Evolutionary conservation across 2,797 vertebrate genomes (phyloP), one percentile per base, ranked within the genome.

Genomic region (Falco naumanni): DNA sequence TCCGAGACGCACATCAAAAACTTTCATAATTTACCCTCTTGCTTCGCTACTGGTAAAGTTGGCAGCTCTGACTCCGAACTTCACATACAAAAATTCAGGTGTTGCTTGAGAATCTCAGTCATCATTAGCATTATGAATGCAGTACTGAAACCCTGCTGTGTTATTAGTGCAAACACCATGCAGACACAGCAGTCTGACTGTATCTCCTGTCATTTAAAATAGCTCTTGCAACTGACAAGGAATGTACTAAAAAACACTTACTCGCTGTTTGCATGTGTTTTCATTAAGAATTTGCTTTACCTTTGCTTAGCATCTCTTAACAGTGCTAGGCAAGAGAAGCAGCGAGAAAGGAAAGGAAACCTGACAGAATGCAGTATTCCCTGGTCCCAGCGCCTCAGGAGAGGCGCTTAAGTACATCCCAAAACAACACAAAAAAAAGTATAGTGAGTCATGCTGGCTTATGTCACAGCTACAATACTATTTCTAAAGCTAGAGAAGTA

Each of bases 101-200:
- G 90, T 25, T 96, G 94, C 93, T 94, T 92, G 89, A 97, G 92
- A 92, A 84, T 84, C 85, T 91, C 57, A 78, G 69, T 96, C 94
- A 96, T 50, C 81, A 51, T 26, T 29, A 95, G 61, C 43, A 56
- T 41, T 91, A 84, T 3, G 65, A 96, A 92, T 0, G 7, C 33
- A 83, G 50, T 28, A 79, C 56, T 74, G 45, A 50, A 60, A 63
- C 50, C 70, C 66, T 68, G 66, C 57, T 89, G 60, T 15, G 70
- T 66, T 85, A 80, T 19, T n/a, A 77, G 64, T 11, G 74, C 39
- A 93, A 74, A 71, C 65, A 64, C 20, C 64, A 83, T 4, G 39
- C 54, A 94, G 89, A 84, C 75, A 68, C 77, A 78, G 81, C 65
- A 87, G 88, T 43, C 65, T 87, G 45, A 64, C 68, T 54, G 45